Conservation (phyloP, 2,888 invertebrate species). For the Spilosoma lubricipeda region DNA sequence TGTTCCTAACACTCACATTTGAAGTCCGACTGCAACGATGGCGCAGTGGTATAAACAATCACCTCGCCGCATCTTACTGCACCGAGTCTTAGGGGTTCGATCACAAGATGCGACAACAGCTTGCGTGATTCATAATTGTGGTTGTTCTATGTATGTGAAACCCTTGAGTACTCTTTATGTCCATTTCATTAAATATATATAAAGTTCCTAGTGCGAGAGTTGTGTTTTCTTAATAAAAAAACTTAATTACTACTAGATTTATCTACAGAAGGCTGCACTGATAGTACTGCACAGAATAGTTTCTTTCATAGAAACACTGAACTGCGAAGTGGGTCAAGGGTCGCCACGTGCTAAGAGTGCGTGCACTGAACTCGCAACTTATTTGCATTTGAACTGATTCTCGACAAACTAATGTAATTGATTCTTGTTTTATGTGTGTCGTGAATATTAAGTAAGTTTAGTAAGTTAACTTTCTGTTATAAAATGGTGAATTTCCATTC, state of each 20-base stretch:
- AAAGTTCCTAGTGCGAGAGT: too few species aligned
- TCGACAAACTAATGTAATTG: background rate
- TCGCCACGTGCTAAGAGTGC: background rate
- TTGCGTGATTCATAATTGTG: too few species aligned
- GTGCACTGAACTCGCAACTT: background rate
- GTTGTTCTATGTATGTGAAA: too few species aligned
- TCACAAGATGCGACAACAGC: too few species aligned
- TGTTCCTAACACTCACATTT: too few species aligned
- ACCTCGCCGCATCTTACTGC: too few species aligned
- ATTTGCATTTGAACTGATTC: slow-evolving; percentile 5
- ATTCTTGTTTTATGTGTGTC: background rate
- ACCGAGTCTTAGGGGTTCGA: too few species aligned
- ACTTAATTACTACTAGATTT: background rate
- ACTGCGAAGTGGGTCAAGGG: slow-evolving; percentile 2
- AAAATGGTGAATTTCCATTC: background rate
- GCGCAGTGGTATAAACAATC: too few species aligned
- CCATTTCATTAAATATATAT: too few species aligned
- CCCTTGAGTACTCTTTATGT: too few species aligned
- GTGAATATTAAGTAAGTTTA: background rate
- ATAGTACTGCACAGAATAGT: background rate
- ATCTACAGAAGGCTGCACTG: background rate
- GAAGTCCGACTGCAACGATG: too few species aligned
- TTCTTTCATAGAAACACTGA: background rate
- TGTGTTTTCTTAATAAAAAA: too few species aligned
- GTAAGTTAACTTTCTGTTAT: background rate